Percentiles rank a stretch among this genome's conserved stretches.
These are phyloP conservation scores for Struthidea cinerea DNA, from an alignment of 2,113 vertebrate genomes.

Conservation along the genomic window DNA sequence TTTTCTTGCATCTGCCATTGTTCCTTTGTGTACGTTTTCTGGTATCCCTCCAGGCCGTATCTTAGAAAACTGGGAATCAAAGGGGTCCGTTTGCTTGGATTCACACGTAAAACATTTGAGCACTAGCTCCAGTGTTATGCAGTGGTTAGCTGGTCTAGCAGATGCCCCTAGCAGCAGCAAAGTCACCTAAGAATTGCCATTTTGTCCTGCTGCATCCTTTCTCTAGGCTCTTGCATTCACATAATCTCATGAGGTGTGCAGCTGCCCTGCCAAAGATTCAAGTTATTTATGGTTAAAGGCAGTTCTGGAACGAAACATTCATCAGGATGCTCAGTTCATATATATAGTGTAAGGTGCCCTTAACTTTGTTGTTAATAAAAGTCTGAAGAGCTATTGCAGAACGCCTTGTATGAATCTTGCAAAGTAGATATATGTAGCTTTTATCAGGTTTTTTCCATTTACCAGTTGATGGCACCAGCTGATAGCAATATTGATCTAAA, in stretches of 20 bases:
- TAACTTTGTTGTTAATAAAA: neutral
- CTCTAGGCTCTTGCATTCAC: neutral
- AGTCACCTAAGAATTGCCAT: neutral
- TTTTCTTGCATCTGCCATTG: neutral
- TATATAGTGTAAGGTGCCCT: neutral
- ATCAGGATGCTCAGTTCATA: neutral
- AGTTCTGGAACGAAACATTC: neutral
- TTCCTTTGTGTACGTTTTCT: neutral
- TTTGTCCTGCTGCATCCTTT: neutral
- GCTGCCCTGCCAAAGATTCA: neutral
- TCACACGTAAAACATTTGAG: neutral
- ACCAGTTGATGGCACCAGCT: neutral
- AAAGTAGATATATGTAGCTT: neutral
- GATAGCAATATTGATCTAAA: neutral
- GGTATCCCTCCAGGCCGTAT: neutral
- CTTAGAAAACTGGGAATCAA: neutral
- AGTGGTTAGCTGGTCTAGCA: neutral
- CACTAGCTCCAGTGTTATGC: rapidly evolving
- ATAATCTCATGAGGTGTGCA: neutral
- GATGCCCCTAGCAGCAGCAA: neutral
- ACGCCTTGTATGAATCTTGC: neutral
- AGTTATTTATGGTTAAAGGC: neutral
- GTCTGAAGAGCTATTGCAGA: neutral
- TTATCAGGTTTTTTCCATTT: neutral
- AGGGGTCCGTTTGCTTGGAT: rapidly evolving